A percentile compares a stretch with the other conserved stretches of the same genome.
phyloP scores from a whole-genome alignment of 2,888 invertebrate genomes.

The Hemaris fuciformis region DNA sequence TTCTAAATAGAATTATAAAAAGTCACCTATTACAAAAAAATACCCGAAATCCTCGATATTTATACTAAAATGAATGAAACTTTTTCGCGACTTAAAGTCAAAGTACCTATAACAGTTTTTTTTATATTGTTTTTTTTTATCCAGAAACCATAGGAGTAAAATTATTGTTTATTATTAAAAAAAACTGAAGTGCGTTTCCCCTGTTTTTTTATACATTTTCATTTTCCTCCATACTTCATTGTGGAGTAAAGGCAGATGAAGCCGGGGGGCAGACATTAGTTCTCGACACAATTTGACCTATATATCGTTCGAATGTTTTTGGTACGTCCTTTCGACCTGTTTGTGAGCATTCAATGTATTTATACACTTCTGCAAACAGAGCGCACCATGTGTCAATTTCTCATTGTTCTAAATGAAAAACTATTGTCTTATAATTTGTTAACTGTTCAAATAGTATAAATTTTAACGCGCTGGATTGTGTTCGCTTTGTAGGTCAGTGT shows the following conservation, averaged over 20 bases:
- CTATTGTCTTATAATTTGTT: not conserved
- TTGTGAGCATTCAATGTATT: constrained; percentile 12
- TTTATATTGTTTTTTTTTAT: too few species aligned
- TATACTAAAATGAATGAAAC: not conserved
- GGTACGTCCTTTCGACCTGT: constrained; percentile 22
- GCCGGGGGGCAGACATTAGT: not conserved
- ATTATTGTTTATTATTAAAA: too few species aligned
- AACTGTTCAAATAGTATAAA: not conserved
- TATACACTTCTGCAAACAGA: not conserved
- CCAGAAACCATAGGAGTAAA: too few species aligned
- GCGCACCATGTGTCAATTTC: not conserved
- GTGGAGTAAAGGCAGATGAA: not conserved
- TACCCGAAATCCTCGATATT: too few species aligned
- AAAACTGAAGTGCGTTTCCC: too few species aligned
- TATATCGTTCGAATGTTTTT: constrained; percentile 6
- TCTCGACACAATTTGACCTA: constrained; percentile 1
- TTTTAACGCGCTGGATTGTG: not conserved
- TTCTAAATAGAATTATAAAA: too few species aligned
- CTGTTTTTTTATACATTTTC: too few species aligned
- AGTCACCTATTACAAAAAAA: too few species aligned
- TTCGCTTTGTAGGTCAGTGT: not conserved
- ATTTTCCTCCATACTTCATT: not conserved
- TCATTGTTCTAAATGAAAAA: not conserved
- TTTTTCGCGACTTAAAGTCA: not conserved
- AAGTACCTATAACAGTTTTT: too few species aligned